Conservation (phyloP, 2,888 invertebrate genomes). For the Pemphredon lugubris region DNA sequence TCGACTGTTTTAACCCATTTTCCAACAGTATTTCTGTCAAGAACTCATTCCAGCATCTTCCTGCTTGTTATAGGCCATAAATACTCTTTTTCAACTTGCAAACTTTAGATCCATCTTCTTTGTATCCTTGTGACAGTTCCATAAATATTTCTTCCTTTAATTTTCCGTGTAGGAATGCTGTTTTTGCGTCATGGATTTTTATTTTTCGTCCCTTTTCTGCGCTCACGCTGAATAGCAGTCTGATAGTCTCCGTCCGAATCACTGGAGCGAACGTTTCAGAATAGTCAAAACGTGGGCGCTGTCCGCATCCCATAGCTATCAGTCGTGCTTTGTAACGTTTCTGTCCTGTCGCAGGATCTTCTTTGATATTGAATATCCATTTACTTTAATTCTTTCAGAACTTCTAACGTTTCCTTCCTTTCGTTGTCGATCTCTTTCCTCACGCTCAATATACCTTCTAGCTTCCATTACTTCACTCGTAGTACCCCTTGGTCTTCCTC, state of each 20-base stretch:
- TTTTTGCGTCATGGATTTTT: neutral
- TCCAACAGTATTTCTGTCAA: neutral
- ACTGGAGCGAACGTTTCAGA: constrained; percentile 3
- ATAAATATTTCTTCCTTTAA: neutral
- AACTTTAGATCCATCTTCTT: neutral
- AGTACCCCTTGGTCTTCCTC: constrained; percentile 5
- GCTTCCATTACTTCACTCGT: constrained; percentile 12
- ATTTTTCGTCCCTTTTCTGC: neutral
- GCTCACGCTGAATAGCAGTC: constrained; percentile 6
- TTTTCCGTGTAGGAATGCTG: constrained; percentile 7
- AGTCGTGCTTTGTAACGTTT: neutral
- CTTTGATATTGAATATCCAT: constrained; percentile 10
- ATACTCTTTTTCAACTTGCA: constrained; percentile 6
- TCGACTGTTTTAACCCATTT: constrained; percentile 4
- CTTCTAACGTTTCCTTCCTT: neutral
- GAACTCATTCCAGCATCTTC: constrained; percentile 23
- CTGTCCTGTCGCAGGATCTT: neutral
- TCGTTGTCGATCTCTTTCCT: neutral
- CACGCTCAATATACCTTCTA: neutral
- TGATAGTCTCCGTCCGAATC: constrained; percentile 2
- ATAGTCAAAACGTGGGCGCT: constrained; percentile 10
- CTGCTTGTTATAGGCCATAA: constrained; percentile 7
- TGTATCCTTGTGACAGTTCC: constrained; percentile 8
- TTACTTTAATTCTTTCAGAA: constrained; percentile 17
- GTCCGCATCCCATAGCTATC: constrained; percentile 14